phyloP scores from a whole-genome alignment of 2,888 invertebrate species.

The Bembecia ichneumoniformis region DNA sequence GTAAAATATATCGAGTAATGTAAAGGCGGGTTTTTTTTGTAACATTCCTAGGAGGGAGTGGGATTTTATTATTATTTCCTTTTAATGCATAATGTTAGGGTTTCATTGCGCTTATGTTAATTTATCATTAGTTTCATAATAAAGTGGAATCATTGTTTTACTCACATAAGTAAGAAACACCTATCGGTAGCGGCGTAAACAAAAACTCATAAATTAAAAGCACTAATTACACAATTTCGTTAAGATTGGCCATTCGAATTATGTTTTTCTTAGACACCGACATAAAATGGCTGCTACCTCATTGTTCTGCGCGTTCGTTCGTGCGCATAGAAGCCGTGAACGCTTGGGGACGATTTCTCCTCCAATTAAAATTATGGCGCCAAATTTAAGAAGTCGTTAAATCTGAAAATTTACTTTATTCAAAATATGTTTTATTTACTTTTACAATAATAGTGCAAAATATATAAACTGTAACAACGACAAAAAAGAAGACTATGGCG shows the following conservation, averaged over 20 bases:
- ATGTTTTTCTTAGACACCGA: conserved; percentile 73
- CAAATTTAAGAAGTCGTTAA: conserved; percentile 67
- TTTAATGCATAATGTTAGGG: conserved; percentile 30
- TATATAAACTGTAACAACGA: conserved; percentile 40
- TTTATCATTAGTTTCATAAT: conserved; percentile 9
- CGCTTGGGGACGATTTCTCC: conserved; percentile 72
- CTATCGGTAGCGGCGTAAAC: conserved; percentile 61
- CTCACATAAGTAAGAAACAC: conserved; percentile 66
- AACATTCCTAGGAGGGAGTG: not conserved
- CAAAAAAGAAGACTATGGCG: conserved; percentile 35
- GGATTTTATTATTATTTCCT: conserved; percentile 32
- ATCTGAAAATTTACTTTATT: conserved; percentile 20
- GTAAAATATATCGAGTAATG: not conserved
- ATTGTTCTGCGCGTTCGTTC: conserved; percentile 74
- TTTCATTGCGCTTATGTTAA: conserved; percentile 52
- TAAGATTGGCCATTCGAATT: conserved; percentile 74
- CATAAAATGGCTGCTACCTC: conserved; percentile 74
- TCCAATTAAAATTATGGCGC: conserved; percentile 73
- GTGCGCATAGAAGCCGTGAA: conserved; percentile 74
- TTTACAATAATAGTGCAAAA: conserved; percentile 12
- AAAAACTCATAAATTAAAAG: conserved; percentile 69
- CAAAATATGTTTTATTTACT: conserved; percentile 5
- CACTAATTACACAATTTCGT: conserved; percentile 72
- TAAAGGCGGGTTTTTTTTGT: not conserved
- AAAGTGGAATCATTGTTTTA: conserved; percentile 58